These are phyloP conservation scores for Anneissia japonica DNA, from an alignment of 35 echinoderm and acorn worm genomes.

Conservation along the genomic window DNA sequence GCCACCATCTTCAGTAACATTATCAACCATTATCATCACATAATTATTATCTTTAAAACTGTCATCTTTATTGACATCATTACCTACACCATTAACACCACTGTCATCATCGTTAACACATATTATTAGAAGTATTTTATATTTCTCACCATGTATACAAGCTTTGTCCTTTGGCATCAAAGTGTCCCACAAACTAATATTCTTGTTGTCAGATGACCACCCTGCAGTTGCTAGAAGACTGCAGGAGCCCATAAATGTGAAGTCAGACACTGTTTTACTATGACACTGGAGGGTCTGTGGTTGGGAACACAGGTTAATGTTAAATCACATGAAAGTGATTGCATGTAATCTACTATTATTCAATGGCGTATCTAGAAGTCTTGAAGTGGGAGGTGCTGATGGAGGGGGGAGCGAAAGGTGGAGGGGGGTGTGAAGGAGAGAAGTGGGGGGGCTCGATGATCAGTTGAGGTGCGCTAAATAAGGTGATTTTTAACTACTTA, in stretches of 20 bases:
- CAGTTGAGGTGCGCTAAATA: no score
- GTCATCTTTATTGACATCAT: no score
- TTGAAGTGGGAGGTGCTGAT: neutral
- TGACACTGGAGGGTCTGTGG: conserved; percentile 81
- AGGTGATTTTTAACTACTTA: no score
- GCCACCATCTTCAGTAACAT: no score
- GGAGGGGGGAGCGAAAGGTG: neutral
- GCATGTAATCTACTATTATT: neutral
- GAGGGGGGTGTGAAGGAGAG: neutral
- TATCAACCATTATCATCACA: no score
- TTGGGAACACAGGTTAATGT: neutral
- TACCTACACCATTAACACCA: no score
- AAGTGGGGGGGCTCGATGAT: neutral
- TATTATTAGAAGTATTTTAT: no score
- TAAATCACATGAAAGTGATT: neutral
- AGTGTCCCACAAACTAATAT: conserved; percentile 95
- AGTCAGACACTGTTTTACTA: conserved; percentile 80
- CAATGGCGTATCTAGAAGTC: neutral
- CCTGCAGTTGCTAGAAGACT: conserved; percentile 92
- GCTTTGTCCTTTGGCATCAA: conserved; percentile 63
- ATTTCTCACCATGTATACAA: conserved; percentile 82
- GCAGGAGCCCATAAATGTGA: conserved; percentile 82
- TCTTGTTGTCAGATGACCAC: conserved; percentile 76
- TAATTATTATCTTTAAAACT: no score
- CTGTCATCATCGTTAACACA: no score